Evolutionary conservation across 35 echinoderm and acorn worm species (phyloP), one percentile per base, ranked within the genome.

Genomic region (Apostichopus californicus): DNA sequence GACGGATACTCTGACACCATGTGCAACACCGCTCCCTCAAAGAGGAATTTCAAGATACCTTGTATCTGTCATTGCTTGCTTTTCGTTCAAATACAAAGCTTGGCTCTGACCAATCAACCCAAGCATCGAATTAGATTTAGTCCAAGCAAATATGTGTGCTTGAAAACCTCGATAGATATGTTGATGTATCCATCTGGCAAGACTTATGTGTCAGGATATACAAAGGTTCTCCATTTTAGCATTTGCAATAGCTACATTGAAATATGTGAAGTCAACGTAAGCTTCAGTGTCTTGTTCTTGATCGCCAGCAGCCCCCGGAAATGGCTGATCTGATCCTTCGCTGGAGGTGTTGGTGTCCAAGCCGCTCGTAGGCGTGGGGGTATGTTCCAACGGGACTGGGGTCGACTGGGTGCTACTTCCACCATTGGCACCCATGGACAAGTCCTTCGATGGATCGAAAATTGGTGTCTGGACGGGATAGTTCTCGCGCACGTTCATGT

Each of bases 241-340:
- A 5, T 54, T 79, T 11, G 79, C 2, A n/a, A 91, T 95, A 14
- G 87, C 95, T 18, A 56, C 58, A 25, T 92, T 91, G 24, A 99
- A 96, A 15, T 99, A 93, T 63, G 87, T 93, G 64, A 99, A 99
- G 72, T 99, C 93, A 5, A 96, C 95, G 56, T 99, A 96, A 0
- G 97, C 78, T 54, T 96, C 93, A 72, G 96, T 99, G 24, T 73
- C 59, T 6, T 91, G 90, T 57, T 96, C 89, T 73, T 95, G 92
- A 8, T 80, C 79, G 28, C 90, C 68, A 26, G 72, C 58, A 11
- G 78, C 21, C n/a, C 59, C 77, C 80, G 20, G 65, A n/a, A 87
- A 21, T 59, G 52, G 81, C 28, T 83, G 73, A 17, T 94, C 83
- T 59, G 84, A 94, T 56, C 93, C 58, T 5, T 86, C 87, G 7